phyloP scores from a whole-genome alignment of 2,888 invertebrate genomes.

The Xestia sexstrigata region DNA sequence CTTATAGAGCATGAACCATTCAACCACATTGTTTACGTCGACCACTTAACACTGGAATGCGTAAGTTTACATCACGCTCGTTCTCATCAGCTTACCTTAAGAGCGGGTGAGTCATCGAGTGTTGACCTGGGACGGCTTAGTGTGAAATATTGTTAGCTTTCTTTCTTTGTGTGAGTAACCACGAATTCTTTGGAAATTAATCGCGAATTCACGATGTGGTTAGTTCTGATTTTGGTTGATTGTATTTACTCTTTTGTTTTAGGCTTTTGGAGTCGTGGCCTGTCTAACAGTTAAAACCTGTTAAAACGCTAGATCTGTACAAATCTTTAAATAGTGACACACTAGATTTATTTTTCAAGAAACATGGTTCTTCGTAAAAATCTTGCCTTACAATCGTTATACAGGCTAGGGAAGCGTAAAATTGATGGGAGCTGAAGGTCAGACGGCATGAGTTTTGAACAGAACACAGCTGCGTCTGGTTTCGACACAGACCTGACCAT shows the following conservation, averaged over 20 bases:
- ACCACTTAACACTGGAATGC: slow-evolving; percentile 63
- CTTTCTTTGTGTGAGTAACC: slow-evolving; percentile 62
- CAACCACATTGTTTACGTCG: slow-evolving; percentile 61
- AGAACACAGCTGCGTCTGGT: neutral
- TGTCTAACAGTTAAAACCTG: neutral
- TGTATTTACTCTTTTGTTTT: neutral
- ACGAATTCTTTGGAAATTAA: slow-evolving; percentile 60
- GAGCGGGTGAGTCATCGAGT: slow-evolving; percentile 80
- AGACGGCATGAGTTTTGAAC: neutral
- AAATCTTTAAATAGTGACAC: neutral
- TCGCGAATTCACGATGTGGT: slow-evolving; percentile 56
- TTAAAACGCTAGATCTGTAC: neutral
- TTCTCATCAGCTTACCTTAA: slow-evolving; percentile 72
- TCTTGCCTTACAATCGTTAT: neutral
- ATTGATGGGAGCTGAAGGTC: neutral
- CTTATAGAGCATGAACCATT: slow-evolving; percentile 25
- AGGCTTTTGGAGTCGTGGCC: neutral
- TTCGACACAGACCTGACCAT: neutral
- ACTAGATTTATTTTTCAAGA: slow-evolving; percentile 4
- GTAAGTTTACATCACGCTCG: slow-evolving; percentile 57
- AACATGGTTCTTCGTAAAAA: neutral
- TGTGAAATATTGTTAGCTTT: slow-evolving; percentile 61
- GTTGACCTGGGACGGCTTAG: slow-evolving; percentile 77
- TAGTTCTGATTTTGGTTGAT: slow-evolving; percentile 35
- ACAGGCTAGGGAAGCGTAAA: neutral